Evolutionary conservation across 2,113 vertebrate species (phyloP).

Genomic region (Prunella fulvescens): DNA sequence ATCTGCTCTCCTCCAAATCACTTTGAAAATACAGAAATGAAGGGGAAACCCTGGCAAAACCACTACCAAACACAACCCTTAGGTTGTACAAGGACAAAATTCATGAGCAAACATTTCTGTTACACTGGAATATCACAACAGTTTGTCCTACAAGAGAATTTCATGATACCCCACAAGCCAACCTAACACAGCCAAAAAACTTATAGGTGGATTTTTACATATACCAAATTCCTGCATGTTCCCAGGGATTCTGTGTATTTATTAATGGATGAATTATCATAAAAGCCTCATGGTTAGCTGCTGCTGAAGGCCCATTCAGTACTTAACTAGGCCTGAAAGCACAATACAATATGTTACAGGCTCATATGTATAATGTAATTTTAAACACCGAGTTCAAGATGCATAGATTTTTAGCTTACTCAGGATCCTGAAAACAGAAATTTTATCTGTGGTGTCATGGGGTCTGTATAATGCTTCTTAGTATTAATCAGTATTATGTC

Average conservation of each 20-base stretch:
- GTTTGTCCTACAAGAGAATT: background rate
- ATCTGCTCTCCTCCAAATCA: background rate
- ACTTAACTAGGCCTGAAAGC: background rate
- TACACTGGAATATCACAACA: background rate
- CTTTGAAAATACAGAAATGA: background rate
- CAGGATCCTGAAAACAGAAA: background rate
- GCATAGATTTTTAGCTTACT: background rate
- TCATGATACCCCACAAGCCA: background rate
- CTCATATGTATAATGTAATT: background rate
- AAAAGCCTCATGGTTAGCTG: background rate
- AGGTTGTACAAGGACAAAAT: background rate
- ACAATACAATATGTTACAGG: accelerated
- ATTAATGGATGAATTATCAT: background rate
- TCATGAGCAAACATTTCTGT: background rate
- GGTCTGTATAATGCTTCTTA: background rate
- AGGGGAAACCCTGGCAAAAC: background rate
- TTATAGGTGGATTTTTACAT: background rate
- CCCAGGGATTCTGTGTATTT: background rate
- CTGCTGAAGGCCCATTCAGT: background rate
- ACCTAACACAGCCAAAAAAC: background rate
- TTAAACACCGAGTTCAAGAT: background rate
- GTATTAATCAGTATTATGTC: background rate
- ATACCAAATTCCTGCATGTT: background rate
- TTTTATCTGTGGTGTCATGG: background rate
- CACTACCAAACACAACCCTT: background rate